Percentiles rank a stretch among this genome's conserved stretches.
Conservation (phyloP, 2,797 vertebrate genomes). For the Eulemur mongoz region DNA sequence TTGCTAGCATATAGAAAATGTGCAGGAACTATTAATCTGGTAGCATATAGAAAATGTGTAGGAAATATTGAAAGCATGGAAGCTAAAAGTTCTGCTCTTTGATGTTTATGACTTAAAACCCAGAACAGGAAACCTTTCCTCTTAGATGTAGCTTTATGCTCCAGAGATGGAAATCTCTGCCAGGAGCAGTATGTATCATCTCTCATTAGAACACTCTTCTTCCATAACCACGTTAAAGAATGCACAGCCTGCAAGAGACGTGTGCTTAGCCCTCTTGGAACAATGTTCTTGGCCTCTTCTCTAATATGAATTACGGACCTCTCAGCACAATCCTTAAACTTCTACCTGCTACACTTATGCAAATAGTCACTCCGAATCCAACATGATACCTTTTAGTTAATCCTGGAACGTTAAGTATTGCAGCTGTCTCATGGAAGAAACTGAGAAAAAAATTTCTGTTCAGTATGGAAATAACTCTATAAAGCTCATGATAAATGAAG, state of each 20-base stretch:
- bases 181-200: neutral
- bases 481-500: constrained; percentile 56
- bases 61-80: neutral
- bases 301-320: constrained; percentile 32
- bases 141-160: neutral
- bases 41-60: neutral
- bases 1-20: neutral
- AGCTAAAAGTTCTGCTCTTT: neutral
- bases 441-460: constrained; percentile 37
- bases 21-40: neutral
- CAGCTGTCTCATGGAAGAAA: constrained; percentile 58
- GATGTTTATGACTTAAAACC: neutral
- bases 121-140: constrained; percentile 17
- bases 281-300: constrained; percentile 33
- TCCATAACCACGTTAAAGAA: constrained; percentile 32
- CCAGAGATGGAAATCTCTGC: neutral
- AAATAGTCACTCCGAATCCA: constrained; percentile 60
- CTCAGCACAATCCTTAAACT: constrained; percentile 41
- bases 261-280: neutral
- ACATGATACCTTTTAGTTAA: constrained; percentile 55
- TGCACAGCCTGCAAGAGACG: neutral
- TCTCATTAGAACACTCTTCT: neutral
- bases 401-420: constrained; percentile 51
- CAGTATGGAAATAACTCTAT: constrained; percentile 57
- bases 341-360: constrained; percentile 40